Conservation (phyloP, 2,888 invertebrate genomes). For the Hydrotaea diabolus region DNA sequence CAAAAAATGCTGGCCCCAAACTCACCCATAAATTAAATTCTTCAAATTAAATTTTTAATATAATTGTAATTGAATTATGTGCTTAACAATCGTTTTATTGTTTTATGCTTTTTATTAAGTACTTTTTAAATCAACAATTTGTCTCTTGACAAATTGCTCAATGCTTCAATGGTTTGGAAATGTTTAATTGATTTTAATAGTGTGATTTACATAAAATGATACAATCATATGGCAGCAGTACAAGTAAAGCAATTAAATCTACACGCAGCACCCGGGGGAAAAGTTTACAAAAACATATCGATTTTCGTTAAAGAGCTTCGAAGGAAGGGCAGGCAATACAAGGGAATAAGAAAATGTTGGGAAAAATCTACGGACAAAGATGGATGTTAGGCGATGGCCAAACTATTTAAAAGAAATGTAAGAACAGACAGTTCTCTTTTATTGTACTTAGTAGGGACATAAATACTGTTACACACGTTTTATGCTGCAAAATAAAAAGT, state of each 20-base stretch:
- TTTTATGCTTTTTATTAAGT: conserved; percentile 6
- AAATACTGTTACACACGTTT: no score
- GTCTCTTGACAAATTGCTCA: conserved; percentile 55
- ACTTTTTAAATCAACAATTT: conserved; percentile 52
- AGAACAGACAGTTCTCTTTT: no score
- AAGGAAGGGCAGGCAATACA: no score
- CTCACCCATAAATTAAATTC: not conserved
- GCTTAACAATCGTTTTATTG: conserved; percentile 13
- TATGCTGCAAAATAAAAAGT: no score
- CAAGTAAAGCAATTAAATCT: not conserved
- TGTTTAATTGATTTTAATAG: conserved; percentile 61
- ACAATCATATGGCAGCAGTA: not conserved
- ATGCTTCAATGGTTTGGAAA: conserved; percentile 57
- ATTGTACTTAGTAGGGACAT: no score
- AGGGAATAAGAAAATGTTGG: no score
- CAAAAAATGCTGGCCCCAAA: no score
- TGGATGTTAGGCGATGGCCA: no score
- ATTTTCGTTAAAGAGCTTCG: not conserved
- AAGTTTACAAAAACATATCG: conserved; percentile 6
- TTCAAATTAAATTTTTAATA: conserved; percentile 12
- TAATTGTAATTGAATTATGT: conserved; percentile 16
- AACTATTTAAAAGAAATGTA: no score
- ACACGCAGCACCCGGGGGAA: not conserved
- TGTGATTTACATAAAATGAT: conserved; percentile 21
- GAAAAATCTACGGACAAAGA: no score